phyloP scores from a whole-genome alignment of 1,140 invertebrate species.

The Pseudomyrmex pallidus region DNA sequence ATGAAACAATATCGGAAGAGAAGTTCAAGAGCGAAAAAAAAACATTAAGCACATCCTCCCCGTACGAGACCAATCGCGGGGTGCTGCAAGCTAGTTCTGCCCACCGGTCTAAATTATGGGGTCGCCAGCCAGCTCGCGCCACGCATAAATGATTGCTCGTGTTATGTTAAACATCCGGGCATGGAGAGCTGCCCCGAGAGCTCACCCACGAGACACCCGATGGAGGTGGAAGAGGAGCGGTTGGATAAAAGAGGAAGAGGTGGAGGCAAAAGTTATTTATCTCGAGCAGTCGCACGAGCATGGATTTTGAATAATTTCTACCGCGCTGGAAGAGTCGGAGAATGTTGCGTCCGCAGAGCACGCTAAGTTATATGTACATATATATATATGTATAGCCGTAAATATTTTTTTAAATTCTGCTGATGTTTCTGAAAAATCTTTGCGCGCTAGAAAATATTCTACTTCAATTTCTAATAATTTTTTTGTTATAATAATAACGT shows the following conservation, averaged over 20 bases:
- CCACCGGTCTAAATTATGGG: conserved; percentile 84
- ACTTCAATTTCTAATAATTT: background rate
- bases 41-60: conserved; percentile 61
- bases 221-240: conserved; percentile 68
- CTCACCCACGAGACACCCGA: conserved; percentile 78
- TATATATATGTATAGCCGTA: conserved; percentile 27
- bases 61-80: conserved; percentile 76
- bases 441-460: background rate
- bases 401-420: conserved; percentile 55
- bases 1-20: conserved; percentile 41
- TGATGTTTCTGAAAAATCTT: conserved; percentile 42
- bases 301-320: conserved; percentile 84
- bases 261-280: conserved; percentile 83
- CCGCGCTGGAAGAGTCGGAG: conserved; percentile 59
- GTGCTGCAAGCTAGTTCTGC: conserved; percentile 79
- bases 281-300: conserved; percentile 80
- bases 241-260: conserved; percentile 78
- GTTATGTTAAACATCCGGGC: conserved; percentile 85
- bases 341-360: conserved; percentile 57
- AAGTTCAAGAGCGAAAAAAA: conserved; percentile 58
- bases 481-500: background rate
- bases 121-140: conserved; percentile 80
- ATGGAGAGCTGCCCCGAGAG: conserved; percentile 63
- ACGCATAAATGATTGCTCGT: conserved; percentile 85
- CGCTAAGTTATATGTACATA: conserved; percentile 48